phyloP scores from a whole-genome alignment of 2,888 invertebrate species.

The Sarcophaga caerulescens region DNA sequence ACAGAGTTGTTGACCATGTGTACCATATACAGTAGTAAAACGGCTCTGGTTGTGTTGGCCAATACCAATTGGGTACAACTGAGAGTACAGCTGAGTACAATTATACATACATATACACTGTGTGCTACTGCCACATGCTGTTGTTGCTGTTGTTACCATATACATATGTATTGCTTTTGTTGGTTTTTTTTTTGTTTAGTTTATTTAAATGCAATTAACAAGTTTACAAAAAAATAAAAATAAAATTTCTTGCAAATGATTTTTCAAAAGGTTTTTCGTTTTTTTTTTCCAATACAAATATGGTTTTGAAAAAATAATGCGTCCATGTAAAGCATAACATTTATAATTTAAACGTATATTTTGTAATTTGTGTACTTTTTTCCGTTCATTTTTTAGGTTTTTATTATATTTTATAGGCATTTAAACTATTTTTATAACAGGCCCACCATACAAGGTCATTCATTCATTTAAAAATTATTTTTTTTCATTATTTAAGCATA shows the following conservation, averaged over 20 bases:
- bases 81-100: no score
- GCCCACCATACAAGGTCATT: slow-evolving; percentile 23
- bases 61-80: not conserved
- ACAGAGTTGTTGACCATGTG: not conserved
- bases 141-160: no score
- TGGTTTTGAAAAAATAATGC: not conserved
- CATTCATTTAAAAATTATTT: no score
- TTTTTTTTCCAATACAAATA: slow-evolving; percentile 10
- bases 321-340: not conserved
- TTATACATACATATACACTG: no score
- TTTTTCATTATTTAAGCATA: no score
- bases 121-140: no score
- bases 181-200: slow-evolving; percentile 13
- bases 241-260: no score
- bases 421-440: not conserved
- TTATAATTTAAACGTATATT: slow-evolving; percentile 20
- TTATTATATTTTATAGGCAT: not conserved
- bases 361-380: slow-evolving; percentile 1
- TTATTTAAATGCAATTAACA: slow-evolving; percentile 51
- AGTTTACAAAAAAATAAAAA: slow-evolving; percentile 1
- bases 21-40: not conserved
- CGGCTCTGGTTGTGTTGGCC: not conserved
- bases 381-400: slow-evolving; percentile 7
- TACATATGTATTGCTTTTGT: no score
- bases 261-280: not conserved